A percentile compares a stretch with the other conserved stretches of the same genome.
Conservation (phyloP, 1,140 invertebrate species). For the Cydia strobilella region DNA sequence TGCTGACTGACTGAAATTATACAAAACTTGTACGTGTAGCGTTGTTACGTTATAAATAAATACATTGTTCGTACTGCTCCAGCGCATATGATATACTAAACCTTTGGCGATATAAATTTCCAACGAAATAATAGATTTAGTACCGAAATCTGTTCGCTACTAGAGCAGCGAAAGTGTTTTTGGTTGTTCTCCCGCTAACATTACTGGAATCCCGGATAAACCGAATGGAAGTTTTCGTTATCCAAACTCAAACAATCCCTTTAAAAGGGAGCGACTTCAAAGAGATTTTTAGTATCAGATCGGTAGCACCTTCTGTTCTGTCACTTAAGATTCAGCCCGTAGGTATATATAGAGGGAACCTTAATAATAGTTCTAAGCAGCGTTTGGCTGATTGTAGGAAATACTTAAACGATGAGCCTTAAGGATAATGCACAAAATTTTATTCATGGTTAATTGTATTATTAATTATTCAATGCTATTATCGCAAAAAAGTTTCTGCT, state of each 20-base stretch:
- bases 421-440: not conserved
- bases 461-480: too few relatives aligned
- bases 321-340: not conserved
- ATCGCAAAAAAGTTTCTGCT: too few relatives aligned
- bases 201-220: constrained; percentile 25
- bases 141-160: not conserved
- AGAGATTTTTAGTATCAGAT: constrained; percentile 12
- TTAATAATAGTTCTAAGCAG: not conserved
- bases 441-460: not conserved
- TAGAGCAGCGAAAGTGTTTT: constrained; percentile 11
- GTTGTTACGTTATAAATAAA: not conserved
- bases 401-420: not conserved
- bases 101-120: not conserved
- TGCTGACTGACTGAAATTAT: not conserved
- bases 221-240: constrained; percentile 28
- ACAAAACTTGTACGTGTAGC: not conserved
- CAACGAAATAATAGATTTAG: not conserved
- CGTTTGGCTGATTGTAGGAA: not conserved
- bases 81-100: not conserved
- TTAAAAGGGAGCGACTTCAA: constrained; percentile 8
- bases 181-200: constrained; percentile 25
- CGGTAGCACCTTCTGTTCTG: not conserved
- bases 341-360: not conserved
- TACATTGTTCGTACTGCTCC: not conserved
- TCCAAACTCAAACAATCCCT: constrained; percentile 3